Evolutionary conservation across 2,888 invertebrate species (phyloP), one percentile per base, ranked within the genome.

Genomic region (Nomada fabriciana): DNA sequence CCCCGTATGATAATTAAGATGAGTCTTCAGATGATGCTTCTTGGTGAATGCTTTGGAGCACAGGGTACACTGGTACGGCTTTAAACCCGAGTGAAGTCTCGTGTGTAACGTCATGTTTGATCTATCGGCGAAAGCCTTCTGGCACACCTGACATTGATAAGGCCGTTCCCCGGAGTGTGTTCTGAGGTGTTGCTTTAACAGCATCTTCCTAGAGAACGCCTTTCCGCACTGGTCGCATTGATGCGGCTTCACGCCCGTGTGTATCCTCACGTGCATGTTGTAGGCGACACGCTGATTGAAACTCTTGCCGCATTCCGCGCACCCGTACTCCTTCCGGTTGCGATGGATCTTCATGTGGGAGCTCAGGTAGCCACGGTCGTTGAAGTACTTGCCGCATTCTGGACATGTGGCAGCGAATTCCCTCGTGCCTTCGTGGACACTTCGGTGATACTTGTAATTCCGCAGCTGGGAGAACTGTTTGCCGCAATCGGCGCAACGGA

Each of bases 221-320:
- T 97, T 97, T 59, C 97, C 97, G 90, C 97, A 97, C 81, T 96
- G 96, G 3, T 94, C 95, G 90, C 97, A 97, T 74, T 96, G 96
- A 92, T 97, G 97, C 0, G 97, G 97, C 89, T 97, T 97, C 0
- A 97, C 95, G 15, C 97, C 97, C 81, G 97, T 97, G 90, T 97
- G 97, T 78, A 97, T 97, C 79, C 97, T 94, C 1, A 97, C 96
- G 92, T 98, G 97, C 97, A 97, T 97, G 91, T 97, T 97, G 94
- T 97, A 98, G 11, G 97, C 97, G 7, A 98, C 97, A 50, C 97
- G 95, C 93, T 97, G 97, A 93, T 97, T 97, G 92, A 98, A 98
- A 25, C 97, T 96, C 93, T 97, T 97, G 0, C 97, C 97, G 90
- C 97, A 98, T 88, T 96, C 96, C 36, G 96, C 95, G 90, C 97